phyloP scores from a whole-genome alignment of 2,113 vertebrate genomes.

The Anoplopoma fimbria region DNA sequence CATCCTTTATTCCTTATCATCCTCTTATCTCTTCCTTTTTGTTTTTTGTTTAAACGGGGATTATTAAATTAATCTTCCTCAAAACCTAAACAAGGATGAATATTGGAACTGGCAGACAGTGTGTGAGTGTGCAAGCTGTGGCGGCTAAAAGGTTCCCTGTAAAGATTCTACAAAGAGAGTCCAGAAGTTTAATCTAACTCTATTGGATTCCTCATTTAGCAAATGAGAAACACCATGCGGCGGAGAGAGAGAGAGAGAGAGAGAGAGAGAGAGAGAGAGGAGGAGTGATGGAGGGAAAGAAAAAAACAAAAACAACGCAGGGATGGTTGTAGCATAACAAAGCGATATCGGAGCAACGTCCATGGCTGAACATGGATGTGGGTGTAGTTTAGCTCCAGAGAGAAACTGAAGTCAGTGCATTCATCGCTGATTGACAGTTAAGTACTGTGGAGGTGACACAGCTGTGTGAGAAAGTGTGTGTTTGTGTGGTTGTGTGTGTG shows the following conservation, averaged over 20 bases:
- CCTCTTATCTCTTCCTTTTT: conserved; percentile 45
- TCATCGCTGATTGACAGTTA: conserved; percentile 60
- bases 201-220: conserved; percentile 71
- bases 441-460: conserved; percentile 57
- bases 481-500: conserved; percentile 9
- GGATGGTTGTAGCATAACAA: conserved; percentile 22
- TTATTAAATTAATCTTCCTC: conserved; percentile 56
- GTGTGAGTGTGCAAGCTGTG: conserved; percentile 1
- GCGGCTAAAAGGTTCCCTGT: conserved; percentile 52
- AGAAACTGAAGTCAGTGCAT: conserved; percentile 48
- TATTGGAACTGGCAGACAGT: conserved; percentile 37
- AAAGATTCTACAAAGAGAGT: conserved; percentile 52
- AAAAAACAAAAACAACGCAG: neutral
- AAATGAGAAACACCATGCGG: conserved; percentile 69
- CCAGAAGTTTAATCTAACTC: conserved; percentile 71
- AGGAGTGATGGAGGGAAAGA: conserved; percentile 28
- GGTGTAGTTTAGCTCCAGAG: conserved; percentile 31
- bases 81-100: conserved; percentile 44
- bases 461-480: conserved; percentile 33
- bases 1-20: conserved; percentile 29
- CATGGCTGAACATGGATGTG: neutral
- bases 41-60: conserved; percentile 60
- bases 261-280: conserved; percentile 44
- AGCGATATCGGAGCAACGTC: conserved; percentile 47
- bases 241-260: conserved; percentile 5